Conservation (phyloP, 2,888 invertebrate species). For the Mystacides longicornis region DNA sequence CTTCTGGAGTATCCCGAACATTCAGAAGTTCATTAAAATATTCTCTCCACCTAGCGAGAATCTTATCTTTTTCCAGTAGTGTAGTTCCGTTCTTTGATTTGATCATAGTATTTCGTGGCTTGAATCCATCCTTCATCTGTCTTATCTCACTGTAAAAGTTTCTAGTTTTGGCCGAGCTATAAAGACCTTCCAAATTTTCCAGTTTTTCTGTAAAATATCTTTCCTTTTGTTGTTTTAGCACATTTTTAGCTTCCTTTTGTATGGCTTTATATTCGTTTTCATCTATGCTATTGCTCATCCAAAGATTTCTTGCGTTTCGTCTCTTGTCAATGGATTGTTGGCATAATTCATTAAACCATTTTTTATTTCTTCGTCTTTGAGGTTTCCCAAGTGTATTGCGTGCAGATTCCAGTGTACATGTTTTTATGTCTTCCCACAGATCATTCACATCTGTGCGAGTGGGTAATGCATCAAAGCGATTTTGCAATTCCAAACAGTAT, state of each 20-base stretch:
- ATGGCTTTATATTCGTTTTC: neutral
- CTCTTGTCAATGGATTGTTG: neutral
- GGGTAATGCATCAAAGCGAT: neutral
- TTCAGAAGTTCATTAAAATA: too few relatives aligned
- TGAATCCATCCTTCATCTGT: too few relatives aligned
- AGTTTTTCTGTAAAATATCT: neutral
- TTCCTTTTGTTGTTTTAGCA: neutral
- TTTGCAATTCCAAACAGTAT: neutral
- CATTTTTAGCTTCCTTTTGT: too few relatives aligned
- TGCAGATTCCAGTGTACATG: neutral
- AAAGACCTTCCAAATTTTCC: too few relatives aligned
- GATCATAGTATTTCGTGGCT: too few relatives aligned
- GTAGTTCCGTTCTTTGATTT: too few relatives aligned
- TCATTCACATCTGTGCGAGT: neutral
- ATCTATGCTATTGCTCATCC: neutral
- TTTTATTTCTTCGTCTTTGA: neutral
- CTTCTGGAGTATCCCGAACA: too few relatives aligned
- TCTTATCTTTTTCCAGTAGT: too few relatives aligned
- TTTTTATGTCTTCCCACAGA: neutral
- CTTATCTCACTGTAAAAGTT: too few relatives aligned
- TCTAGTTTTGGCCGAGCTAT: too few relatives aligned
- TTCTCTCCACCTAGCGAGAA: too few relatives aligned
- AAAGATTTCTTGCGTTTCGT: neutral
- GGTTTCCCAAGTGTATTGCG: neutral
- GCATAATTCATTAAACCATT: neutral